Evolutionary conservation across 2,888 invertebrate species (phyloP), one percentile per base, ranked within the genome.

Genomic region (Pyrgus malvae): DNA sequence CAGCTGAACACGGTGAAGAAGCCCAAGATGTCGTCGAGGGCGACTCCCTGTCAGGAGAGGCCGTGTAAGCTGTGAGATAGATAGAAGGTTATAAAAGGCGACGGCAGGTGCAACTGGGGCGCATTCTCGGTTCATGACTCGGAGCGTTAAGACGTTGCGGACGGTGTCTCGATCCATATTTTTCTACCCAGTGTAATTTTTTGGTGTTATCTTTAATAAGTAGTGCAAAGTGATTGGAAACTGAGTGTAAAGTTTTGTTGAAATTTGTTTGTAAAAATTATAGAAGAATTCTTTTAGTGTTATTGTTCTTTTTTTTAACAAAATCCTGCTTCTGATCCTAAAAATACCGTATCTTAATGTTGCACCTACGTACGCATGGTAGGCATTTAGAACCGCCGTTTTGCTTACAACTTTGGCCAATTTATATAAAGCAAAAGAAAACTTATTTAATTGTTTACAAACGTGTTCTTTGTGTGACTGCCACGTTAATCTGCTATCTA

Each of bases 301-400:
- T 29, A n/a, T 29, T n/a, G n/a, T 29, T 33, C 14, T 33, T 33
- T 33, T 33, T n/a, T 33, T 14, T 7, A 33, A 14, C 72, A 86
- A 12, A 31, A n/a, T 33, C 33, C 33, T 33, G 7, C 33, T 14
- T 33, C 33, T 33, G 33, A 12, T 33, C 33, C 33, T 33, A 33
- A 33, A 33, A 33, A n/a, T n/a, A n/a, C n/a, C n/a, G n/a, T n/a
- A n/a, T n/a, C n/a, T n/a, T n/a, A n/a, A n/a, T n/a, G n/a, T n/a
- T n/a, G n/a, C n/a, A n/a, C n/a, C n/a, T n/a, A n/a, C n/a, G n/a
- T n/a, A n/a, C n/a, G n/a, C n/a, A n/a, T n/a, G n/a, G n/a, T n/a
- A n/a, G n/a, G n/a, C n/a, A n/a, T n/a, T n/a, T n/a, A n/a, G n/a
- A n/a, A n/a, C n/a, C n/a, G n/a, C n/a, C n/a, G n/a, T n/a, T n/a